Evolutionary conservation across 2,113 vertebrate species (phyloP).

Genomic region (Urocitellus parryii): DNA sequence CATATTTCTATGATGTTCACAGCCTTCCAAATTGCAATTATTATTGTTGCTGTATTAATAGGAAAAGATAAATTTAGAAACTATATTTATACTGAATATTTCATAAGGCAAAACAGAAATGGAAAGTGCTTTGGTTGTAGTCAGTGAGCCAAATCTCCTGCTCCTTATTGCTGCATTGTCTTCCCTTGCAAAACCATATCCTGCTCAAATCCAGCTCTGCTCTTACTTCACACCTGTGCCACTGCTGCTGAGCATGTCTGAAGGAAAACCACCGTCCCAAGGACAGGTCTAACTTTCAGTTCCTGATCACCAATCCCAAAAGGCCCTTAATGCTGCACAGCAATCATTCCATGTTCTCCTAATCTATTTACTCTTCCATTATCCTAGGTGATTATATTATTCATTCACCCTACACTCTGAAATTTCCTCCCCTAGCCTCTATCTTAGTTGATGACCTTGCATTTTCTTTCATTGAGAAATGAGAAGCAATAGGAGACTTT

Average conservation of each 20-base stretch:
- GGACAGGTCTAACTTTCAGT: not conserved
- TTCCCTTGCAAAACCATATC: not conserved
- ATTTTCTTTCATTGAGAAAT: not conserved
- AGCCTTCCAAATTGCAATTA: slow-evolving; percentile 11
- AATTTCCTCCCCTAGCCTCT: not conserved
- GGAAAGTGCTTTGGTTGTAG: not conserved
- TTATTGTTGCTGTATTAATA: slow-evolving; percentile 40
- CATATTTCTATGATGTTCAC: not conserved
- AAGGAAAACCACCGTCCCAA: not conserved
- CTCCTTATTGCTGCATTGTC: not conserved
- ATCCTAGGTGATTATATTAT: not conserved
- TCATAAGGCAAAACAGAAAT: slow-evolving; percentile 44
- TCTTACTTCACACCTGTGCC: not conserved
- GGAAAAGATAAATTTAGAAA: slow-evolving; percentile 33
- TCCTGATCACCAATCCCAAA: not conserved
- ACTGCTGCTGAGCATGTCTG: not conserved
- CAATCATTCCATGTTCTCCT: accelerated
- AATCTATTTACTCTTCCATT: accelerated
- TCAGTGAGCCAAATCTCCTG: not conserved
- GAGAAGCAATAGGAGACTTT: not conserved
- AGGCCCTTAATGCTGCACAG: too few relatives aligned
- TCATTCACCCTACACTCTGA: not conserved
- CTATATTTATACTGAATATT: slow-evolving; percentile 59
- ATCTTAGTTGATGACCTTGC: not conserved
- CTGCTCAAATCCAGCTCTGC: not conserved